phyloP scores from a whole-genome alignment of 2,113 vertebrate species.

The Motacilla alba region DNA sequence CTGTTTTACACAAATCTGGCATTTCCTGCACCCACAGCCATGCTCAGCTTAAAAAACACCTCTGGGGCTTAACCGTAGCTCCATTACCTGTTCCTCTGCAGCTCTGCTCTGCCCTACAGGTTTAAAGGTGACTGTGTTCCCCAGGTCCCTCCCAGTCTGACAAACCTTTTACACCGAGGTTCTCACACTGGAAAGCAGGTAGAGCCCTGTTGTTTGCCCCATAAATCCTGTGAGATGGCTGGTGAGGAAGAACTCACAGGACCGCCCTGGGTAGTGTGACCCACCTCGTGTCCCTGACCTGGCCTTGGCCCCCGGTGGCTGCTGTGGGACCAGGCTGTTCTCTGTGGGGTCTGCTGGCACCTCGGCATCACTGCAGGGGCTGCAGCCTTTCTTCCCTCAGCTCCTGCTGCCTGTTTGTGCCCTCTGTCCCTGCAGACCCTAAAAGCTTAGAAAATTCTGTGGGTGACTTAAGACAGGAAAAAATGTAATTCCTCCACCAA shows the following conservation, averaged over 20 bases:
- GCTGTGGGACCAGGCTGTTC: background rate
- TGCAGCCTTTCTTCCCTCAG: rapidly evolving
- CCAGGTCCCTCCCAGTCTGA: background rate
- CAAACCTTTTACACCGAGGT: background rate
- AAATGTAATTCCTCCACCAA: background rate
- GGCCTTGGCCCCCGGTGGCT: background rate
- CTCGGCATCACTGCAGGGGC: background rate
- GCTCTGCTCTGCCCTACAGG: background rate
- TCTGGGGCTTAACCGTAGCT: background rate
- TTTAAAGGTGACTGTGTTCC: background rate
- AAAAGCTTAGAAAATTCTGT: background rate
- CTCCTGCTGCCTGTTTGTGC: background rate
- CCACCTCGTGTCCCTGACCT: rapidly evolving
- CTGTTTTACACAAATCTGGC: background rate
- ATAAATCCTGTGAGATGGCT: background rate
- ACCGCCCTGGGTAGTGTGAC: background rate
- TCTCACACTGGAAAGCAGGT: background rate
- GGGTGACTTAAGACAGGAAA: background rate
- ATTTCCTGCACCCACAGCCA: background rate
- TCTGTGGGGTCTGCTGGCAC: background rate
- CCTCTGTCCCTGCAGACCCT: rapidly evolving
- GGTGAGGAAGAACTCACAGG: background rate
- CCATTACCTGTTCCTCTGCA: background rate
- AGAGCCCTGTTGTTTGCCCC: background rate
- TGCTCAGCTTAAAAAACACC: background rate